A percentile compares a stretch with the other conserved stretches of the same genome.
Evolutionary conservation across 1,140 invertebrate genomes (phyloP).

Genomic region (Drosophila pectinifera): DNA sequence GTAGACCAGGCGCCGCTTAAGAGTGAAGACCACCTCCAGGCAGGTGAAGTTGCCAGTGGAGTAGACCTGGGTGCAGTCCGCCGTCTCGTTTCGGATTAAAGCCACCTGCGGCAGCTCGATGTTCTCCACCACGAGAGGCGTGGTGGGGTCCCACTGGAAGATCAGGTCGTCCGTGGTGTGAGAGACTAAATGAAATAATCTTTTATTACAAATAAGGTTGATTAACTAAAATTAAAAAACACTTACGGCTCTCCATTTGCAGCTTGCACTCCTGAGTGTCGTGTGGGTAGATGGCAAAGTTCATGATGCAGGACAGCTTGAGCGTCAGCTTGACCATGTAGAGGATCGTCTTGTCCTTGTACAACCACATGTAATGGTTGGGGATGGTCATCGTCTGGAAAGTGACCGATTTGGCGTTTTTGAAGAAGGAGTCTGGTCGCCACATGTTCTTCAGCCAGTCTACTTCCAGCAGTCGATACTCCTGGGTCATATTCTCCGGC

Average conservation of each 20-base stretch:
- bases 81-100: conserved; percentile 92
- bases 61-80: conserved; percentile 92
- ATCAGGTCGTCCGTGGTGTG: conserved; percentile 96
- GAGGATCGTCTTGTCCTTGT: conserved; percentile 94
- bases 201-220: background rate
- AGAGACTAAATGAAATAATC: conserved; percentile 88
- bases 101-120: conserved; percentile 95
- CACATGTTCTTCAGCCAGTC: conserved; percentile 96
- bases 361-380: conserved; percentile 95
- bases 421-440: conserved; percentile 95
- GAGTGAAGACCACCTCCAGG: conserved; percentile 93
- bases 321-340: conserved; percentile 95
- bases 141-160: conserved; percentile 95
- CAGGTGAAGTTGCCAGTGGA: conserved; percentile 94
- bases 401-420: conserved; percentile 95
- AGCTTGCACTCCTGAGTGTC: conserved; percentile 96
- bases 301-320: conserved; percentile 95
- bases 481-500: conserved; percentile 96
- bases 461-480: conserved; percentile 93
- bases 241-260: conserved; percentile 96
- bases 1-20: conserved; percentile 93
- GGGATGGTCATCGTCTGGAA: conserved; percentile 97
- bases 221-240: conserved; percentile 53
- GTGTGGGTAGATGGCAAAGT: conserved; percentile 95
- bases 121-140: conserved; percentile 94